Base-by-base conservation (phyloP, 2,888 invertebrate genomes). In the Platynereis dumerilii region DNA sequence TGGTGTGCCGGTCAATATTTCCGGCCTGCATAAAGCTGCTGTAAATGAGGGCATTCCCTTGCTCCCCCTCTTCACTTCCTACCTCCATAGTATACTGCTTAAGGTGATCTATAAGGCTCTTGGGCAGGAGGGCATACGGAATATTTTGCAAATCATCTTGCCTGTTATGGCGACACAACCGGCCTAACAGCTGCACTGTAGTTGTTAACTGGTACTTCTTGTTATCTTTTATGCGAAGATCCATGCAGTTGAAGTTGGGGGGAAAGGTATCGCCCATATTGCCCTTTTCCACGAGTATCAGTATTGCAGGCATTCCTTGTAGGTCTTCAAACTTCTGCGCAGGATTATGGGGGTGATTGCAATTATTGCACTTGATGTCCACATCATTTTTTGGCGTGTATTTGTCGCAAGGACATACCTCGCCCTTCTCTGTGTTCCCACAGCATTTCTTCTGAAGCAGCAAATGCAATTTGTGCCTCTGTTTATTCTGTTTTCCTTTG, bases 231-330 rank as follows among this genome's bases (percentile, higher is more conserved):
- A 53, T 54, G 10, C 68, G 29, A 5, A 65, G 55, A 55, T 68
- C 68, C 68, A 68, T 68, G 5, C 48, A 34, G 26, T 58, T 62
- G 28, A 68, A 58, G 24, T 42, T 65, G 10, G 34, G 39, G 7
- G 68, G 68, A 28, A 65, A 68, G 2, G 68, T 65, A 54, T 65
- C 64, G 1, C 67, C 67, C 57, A 67, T 24, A 29, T 56, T 53
- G 5, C 67, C 67, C 53, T 67, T 67, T n/a, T 60, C 42, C n/a
- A 64, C 64, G 17, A 67, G 29, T 17, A 67, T 64, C 34, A 67
- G 24, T 29, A 67, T 60, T 42, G 60, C 60, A 15, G 67, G 67
- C 24, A 67, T 48, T 10, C 27, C 26, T 10, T 64, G 52, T 15
- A 65, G 44, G 34, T 68, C 63, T n/a, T 15, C 20, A 45, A 57